These are phyloP conservation scores for Blennius ocellaris DNA, from an alignment of 2,113 vertebrate species.

Conservation along the genomic window DNA sequence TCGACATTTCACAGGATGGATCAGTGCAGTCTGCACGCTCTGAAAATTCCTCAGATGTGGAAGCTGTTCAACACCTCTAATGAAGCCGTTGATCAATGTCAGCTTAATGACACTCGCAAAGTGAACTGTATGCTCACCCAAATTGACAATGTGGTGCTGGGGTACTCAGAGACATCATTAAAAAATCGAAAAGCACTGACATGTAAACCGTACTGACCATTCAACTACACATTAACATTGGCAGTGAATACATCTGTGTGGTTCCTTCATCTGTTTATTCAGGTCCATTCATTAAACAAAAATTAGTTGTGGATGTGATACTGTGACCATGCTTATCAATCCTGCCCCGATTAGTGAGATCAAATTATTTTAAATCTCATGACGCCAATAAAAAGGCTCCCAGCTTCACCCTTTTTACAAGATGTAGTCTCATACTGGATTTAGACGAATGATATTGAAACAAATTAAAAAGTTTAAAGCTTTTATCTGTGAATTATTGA, in stretches of 20 bases:
- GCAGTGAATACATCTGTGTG: not conserved
- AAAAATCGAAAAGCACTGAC: slow-evolving; percentile 21
- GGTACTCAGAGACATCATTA: slow-evolving; percentile 14
- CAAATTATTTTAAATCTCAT: slow-evolving; percentile 28
- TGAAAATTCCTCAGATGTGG: slow-evolving; percentile 57
- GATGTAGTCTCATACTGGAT: not conserved
- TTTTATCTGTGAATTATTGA: not conserved
- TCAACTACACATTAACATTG: slow-evolving; percentile 3
- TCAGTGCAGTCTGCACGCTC: slow-evolving; percentile 46
- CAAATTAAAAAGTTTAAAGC: not conserved
- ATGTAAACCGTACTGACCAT: slow-evolving; percentile 8
- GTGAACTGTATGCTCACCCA: slow-evolving; percentile 40
- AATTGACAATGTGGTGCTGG: slow-evolving; percentile 32
- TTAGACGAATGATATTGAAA: not conserved
- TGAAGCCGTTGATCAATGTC: slow-evolving; percentile 73
- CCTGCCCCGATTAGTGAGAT: slow-evolving; percentile 48
- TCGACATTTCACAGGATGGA: slow-evolving; percentile 49
- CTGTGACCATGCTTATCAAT: slow-evolving; percentile 38
- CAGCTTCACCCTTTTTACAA: slow-evolving; percentile 11
- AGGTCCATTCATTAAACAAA: slow-evolving; percentile 11
- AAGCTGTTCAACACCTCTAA: slow-evolving; percentile 63
- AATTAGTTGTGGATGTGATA: slow-evolving; percentile 24
- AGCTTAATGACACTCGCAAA: slow-evolving; percentile 64
- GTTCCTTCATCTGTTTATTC: slow-evolving; percentile 21
- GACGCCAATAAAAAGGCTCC: slow-evolving; percentile 1